These are phyloP conservation scores for Cheilosia pagana DNA, from an alignment of 2,888 invertebrate species.

Conservation along the genomic window DNA sequence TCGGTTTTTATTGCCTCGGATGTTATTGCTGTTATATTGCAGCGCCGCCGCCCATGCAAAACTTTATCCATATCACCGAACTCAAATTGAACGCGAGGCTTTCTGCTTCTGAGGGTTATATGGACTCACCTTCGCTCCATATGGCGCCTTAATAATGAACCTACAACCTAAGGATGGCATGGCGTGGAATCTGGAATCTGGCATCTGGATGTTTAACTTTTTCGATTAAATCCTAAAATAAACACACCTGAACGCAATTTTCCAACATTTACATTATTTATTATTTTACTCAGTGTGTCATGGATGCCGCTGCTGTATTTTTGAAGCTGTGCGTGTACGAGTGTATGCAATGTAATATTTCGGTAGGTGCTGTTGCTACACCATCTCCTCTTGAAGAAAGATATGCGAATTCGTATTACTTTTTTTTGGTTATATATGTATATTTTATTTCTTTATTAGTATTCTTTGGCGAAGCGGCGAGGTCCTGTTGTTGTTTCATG, in stretches of 20 bases:
- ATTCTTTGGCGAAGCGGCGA: not conserved
- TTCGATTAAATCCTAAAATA: slow-evolving; percentile 75
- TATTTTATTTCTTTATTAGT: slow-evolving; percentile 21
- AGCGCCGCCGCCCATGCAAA: not conserved
- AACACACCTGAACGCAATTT: slow-evolving; percentile 75
- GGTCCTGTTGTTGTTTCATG: slow-evolving; percentile 42
- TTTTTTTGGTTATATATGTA: slow-evolving; percentile 12
- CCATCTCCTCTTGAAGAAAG: slow-evolving; percentile 6
- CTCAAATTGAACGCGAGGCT: not conserved
- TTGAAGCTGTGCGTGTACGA: slow-evolving; percentile 20
- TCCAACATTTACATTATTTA: slow-evolving; percentile 68
- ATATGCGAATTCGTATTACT: slow-evolving; percentile 19
- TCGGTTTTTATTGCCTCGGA: slow-evolving; percentile 8
- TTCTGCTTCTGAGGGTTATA: slow-evolving; percentile 6
- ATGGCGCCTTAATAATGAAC: slow-evolving; percentile 24
- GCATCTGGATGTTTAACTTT: slow-evolving; percentile 61
- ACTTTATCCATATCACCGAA: slow-evolving; percentile 25
- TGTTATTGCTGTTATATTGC: slow-evolving; percentile 1
- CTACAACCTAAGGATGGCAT: slow-evolving; percentile 1
- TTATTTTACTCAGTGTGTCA: slow-evolving; percentile 47
- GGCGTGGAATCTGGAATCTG: slow-evolving; percentile 37
- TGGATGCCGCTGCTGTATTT: slow-evolving; percentile 8
- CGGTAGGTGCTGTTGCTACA: not conserved
- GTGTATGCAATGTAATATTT: slow-evolving; percentile 10
- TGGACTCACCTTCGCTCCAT: not conserved